Evolutionary conservation across 2,113 vertebrate genomes (phyloP).

Genomic region (Rhynchopsitta pachyrhyncha): DNA sequence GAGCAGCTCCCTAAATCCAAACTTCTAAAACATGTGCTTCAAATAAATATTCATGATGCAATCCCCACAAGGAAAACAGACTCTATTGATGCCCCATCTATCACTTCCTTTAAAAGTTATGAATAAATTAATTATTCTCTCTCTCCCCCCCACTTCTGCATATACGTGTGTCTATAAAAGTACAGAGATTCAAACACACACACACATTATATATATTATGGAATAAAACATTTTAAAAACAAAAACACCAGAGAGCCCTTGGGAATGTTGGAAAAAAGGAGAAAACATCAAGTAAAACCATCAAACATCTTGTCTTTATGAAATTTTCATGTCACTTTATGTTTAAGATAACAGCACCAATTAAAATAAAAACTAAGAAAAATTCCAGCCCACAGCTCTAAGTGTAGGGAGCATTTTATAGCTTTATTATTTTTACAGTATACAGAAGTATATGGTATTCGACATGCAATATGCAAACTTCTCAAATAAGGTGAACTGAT

Average conservation of each 20-base stretch:
- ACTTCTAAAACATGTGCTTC: not conserved
- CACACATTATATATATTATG: not conserved
- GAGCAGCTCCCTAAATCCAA: not conserved
- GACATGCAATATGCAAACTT: not conserved
- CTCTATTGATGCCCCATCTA: not conserved
- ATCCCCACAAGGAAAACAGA: not conserved
- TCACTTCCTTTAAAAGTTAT: not conserved
- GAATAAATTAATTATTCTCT: not conserved
- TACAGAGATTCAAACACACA: not conserved
- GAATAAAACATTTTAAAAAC: not conserved
- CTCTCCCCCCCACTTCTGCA: not conserved
- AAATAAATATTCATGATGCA: not conserved
- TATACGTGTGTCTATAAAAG: not conserved
- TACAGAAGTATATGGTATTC: not conserved
- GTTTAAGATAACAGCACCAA: not conserved
- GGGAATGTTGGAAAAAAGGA: not conserved
- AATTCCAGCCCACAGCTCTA: not conserved
- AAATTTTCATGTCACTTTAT: not conserved
- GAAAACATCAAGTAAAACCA: not conserved
- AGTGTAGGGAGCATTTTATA: not conserved
- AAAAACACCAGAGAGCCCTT: not conserved
- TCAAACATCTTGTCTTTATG: not conserved
- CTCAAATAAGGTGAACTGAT: not conserved
- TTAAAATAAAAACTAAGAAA: not conserved
- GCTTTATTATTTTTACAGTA: not conserved